phyloP scores from a whole-genome alignment of 2,113 vertebrate species.

The Struthidea cinerea region DNA sequence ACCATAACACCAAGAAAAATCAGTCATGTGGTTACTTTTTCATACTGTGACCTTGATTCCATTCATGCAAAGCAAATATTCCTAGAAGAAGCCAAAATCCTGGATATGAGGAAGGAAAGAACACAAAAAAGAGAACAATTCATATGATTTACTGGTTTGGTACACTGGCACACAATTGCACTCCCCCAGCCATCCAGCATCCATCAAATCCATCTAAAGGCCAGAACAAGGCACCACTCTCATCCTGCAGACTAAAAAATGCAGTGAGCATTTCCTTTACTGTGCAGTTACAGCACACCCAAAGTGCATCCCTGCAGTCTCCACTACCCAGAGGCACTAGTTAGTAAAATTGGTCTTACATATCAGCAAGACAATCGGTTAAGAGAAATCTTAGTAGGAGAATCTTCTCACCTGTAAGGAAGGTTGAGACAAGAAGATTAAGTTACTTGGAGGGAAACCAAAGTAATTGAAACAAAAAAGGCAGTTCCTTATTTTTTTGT shows the following conservation, averaged over 20 bases:
- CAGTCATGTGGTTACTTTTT: background rate
- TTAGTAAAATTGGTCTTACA: background rate
- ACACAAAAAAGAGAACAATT: background rate
- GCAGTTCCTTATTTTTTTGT: background rate
- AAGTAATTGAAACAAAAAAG: background rate
- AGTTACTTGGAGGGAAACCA: background rate
- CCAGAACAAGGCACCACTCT: background rate
- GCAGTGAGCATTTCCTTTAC: background rate
- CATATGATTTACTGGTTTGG: background rate
- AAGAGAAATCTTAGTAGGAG: background rate
- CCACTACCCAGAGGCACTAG: background rate
- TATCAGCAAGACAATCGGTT: background rate
- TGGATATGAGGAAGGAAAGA: background rate
- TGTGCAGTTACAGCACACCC: background rate
- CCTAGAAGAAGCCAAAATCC: slow-evolving; percentile 1
- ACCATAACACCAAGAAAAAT: background rate
- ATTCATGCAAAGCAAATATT: slow-evolving; percentile 14
- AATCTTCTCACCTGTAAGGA: background rate
- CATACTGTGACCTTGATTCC: background rate
- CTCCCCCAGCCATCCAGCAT: background rate
- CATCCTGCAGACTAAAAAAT: background rate
- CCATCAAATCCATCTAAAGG: background rate
- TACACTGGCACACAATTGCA: background rate
- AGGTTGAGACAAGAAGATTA: background rate
- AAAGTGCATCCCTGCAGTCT: background rate